Evolutionary conservation across 1,140 invertebrate species (phyloP).

Genomic region (Drosophila fuyamai): DNA sequence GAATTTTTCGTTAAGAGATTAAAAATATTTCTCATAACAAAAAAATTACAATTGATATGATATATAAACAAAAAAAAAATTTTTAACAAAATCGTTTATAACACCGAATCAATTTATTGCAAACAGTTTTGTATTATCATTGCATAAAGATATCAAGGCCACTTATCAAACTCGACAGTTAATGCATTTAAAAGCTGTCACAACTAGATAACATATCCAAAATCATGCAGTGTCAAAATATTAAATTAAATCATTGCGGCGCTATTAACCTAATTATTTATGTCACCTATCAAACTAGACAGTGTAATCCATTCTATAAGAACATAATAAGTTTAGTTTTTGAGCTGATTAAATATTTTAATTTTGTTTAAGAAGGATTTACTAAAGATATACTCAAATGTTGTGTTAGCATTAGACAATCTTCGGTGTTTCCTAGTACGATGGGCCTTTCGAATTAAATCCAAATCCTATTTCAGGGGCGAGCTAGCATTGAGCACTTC

Average conservation of each 20-base stretch:
- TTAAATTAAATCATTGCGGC: neutral
- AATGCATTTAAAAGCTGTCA: neutral
- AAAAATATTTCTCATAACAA: too few relatives aligned
- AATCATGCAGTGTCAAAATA: neutral
- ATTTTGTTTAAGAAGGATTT: too few relatives aligned
- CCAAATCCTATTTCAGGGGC: conserved; percentile 19
- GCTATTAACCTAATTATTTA: conserved; percentile 1
- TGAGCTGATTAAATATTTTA: neutral
- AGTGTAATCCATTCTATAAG: neutral
- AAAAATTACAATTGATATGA: too few relatives aligned
- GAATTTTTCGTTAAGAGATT: too few relatives aligned
- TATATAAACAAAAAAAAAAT: too few relatives aligned
- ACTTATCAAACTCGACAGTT: neutral
- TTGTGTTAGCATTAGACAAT: too few relatives aligned
- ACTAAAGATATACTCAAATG: too few relatives aligned
- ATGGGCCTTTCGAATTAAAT: neutral
- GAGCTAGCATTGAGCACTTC: conserved; percentile 31
- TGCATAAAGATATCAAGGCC: neutral
- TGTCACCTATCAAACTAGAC: too few relatives aligned
- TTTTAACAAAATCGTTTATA: neutral
- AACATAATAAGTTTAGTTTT: neutral
- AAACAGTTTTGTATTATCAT: too few relatives aligned
- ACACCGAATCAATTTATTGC: too few relatives aligned
- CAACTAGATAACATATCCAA: neutral
- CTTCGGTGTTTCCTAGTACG: neutral